Evolutionary conservation across 2,888 invertebrate genomes (phyloP).

Genomic region (Dorcus hopei): DNA sequence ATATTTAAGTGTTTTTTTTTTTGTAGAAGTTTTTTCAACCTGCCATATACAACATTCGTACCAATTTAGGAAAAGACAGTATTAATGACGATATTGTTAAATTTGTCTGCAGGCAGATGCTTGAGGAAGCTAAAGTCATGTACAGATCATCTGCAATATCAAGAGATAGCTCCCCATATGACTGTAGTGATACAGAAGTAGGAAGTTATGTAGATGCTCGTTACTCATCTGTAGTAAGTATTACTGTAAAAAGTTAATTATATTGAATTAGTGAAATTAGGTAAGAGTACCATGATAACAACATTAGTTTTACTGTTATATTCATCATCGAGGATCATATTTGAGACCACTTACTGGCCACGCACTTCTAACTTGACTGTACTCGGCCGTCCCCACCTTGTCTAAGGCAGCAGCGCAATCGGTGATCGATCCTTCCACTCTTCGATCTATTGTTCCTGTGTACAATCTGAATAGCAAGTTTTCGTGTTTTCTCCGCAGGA

Average conservation of each 20-base stretch:
- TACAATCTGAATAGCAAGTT: no score
- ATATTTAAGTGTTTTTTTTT: slow-evolving; percentile 23
- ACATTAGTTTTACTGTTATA: no score
- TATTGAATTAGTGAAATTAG: no score
- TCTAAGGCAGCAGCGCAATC: no score
- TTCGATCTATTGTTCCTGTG: no score
- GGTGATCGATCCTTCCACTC: no score
- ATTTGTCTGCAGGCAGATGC: slow-evolving; percentile 72
- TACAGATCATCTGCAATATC: slow-evolving; percentile 56
- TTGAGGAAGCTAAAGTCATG: slow-evolving; percentile 74
- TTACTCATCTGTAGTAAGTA: slow-evolving; percentile 7
- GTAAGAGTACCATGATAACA: no score
- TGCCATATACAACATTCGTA: slow-evolving; percentile 72
- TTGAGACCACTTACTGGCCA: no score
- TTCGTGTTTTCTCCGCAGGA: no score
- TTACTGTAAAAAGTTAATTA: background rate
- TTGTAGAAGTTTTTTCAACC: slow-evolving; percentile 77
- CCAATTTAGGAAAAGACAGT: slow-evolving; percentile 71
- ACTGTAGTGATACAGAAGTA: slow-evolving; percentile 56
- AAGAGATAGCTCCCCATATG: slow-evolving; percentile 53
- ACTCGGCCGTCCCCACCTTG: no score
- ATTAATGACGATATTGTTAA: slow-evolving; percentile 73
- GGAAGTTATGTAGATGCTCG: slow-evolving; percentile 44
- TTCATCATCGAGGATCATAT: no score
- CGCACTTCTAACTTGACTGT: no score